Conservation (phyloP, 2,888 invertebrate genomes). For the Morpho helenor region DNA sequence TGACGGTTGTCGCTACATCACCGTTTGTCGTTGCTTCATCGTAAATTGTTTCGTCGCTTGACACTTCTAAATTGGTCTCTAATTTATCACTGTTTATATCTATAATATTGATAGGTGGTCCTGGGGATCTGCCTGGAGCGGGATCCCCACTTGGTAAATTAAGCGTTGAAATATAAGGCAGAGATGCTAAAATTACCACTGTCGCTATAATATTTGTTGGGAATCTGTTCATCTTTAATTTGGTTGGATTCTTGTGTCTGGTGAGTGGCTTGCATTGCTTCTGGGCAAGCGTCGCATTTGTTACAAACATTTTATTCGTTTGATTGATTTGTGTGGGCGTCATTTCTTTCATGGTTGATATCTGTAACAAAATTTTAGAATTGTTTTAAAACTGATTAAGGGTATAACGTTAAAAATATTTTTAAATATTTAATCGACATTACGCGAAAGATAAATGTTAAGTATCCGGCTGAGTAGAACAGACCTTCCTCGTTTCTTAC, state of each 20-base stretch:
- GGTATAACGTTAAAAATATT: too few relatives aligned
- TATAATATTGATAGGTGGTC: slow-evolving; percentile 64
- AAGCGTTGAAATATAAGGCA: slow-evolving; percentile 65
- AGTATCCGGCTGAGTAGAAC: too few relatives aligned
- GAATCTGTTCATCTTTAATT: slow-evolving; percentile 49
- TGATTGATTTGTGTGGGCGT: neutral
- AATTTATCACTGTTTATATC: slow-evolving; percentile 28
- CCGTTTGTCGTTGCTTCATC: slow-evolving; percentile 49
- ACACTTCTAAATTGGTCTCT: slow-evolving; percentile 30
- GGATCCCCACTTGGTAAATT: slow-evolving; percentile 80
- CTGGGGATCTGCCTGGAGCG: slow-evolving; percentile 83
- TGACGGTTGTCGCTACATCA: slow-evolving; percentile 41
- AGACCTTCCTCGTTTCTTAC: too few relatives aligned
- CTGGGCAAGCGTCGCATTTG: slow-evolving; percentile 24
- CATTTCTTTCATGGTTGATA: slow-evolving; percentile 9
- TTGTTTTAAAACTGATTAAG: too few relatives aligned
- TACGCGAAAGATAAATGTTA: too few relatives aligned
- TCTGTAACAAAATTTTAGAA: slow-evolving; percentile 12
- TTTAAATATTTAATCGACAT: too few relatives aligned
- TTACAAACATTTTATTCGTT: slow-evolving; percentile 14
- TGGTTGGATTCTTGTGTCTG: slow-evolving; percentile 31
- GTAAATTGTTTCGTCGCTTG: slow-evolving; percentile 39
- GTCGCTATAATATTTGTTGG: slow-evolving; percentile 40
- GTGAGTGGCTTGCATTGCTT: slow-evolving; percentile 34
- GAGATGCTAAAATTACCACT: slow-evolving; percentile 50